Base-by-base conservation (phyloP, 2,888 invertebrate species). In the Melipona beecheii region DNA sequence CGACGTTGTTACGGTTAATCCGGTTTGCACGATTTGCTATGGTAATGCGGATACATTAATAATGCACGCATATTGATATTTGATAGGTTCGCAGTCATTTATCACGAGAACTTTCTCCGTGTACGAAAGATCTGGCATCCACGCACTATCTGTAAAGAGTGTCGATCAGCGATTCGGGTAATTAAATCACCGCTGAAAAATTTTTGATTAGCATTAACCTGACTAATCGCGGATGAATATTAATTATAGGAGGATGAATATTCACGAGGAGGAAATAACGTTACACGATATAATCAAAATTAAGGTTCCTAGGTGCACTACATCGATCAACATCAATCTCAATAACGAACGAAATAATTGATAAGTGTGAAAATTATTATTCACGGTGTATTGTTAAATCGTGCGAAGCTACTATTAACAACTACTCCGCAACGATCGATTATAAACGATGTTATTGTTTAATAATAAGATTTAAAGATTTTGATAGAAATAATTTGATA, bases 51-150 rank as follows among this genome's bases (percentile, higher is more conserved):
- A 31, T n/a, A 17, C 56, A 52, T 71, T 80, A 69, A 69, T 74
- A 56, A 54, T 27, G 64, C 21, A 21, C 64, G 49, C 70, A 60
- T 65, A 70, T 27, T 64, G 64, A 31, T 62, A 50, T 73, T 77
- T 68, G 73, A 65, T 73, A 65, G 82, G 58, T 27, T 73, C 49
- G 17, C 64, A 21, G 31, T 72, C 77, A 77, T 82, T 73, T 58
- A 71, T 80, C 82, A 80, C 15, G 15, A 49, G 60, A 49, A n/a
- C 52, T 65, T n/a, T n/a, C 66, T 52, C 66, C 49, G 43, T 52
- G 24, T 24, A 56, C 50, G 58, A 80, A 74, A 81, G 73, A 79
- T 74, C 64, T 43, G 31, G 50, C 56, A 43, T 54, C 54, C 24
- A 56, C 27, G 58, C 43, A 31, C 13, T 36, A 4, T 21, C 13